Percentiles rank a stretch among this genome's conserved stretches.
These are phyloP conservation scores for Eulemur mongoz DNA, from an alignment of 2,797 vertebrate genomes.

Conservation along the genomic window DNA sequence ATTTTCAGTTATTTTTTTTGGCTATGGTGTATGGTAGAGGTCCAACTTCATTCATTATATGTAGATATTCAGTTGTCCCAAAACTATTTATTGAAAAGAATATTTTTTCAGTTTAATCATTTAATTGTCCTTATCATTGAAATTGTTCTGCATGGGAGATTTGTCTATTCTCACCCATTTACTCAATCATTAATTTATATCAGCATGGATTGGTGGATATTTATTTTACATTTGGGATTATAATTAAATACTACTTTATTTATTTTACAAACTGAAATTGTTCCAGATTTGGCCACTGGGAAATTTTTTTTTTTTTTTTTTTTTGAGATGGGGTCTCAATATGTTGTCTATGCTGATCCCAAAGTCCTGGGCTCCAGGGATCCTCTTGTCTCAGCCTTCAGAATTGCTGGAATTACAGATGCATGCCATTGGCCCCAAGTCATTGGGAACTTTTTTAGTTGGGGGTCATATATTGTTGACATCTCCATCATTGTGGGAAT, in stretches of 20 bases:
- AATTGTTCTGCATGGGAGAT: background rate
- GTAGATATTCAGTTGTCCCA: background rate
- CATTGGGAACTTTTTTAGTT: background rate
- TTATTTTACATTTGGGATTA: background rate
- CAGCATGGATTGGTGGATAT: background rate
- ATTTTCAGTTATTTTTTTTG: background rate
- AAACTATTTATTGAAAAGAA: background rate
- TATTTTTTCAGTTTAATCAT: background rate
- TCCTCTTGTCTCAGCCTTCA: background rate
- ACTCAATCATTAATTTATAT: background rate
- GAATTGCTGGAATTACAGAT: background rate
- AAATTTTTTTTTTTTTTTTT: background rate
- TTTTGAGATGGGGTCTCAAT: background rate
- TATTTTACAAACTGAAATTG: background rate
- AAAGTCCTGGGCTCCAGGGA: background rate
- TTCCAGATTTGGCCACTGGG: background rate
- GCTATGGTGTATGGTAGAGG: background rate
- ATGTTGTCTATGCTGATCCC: background rate
- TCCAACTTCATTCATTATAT: background rate
- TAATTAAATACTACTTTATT: background rate
- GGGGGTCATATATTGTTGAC: background rate
- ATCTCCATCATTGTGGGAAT: background rate
- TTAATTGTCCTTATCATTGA: background rate
- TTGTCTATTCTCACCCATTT: background rate
- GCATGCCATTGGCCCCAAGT: background rate